phyloP scores from a whole-genome alignment of 2,113 vertebrate genomes.

The Platysternon megacephalum region DNA sequence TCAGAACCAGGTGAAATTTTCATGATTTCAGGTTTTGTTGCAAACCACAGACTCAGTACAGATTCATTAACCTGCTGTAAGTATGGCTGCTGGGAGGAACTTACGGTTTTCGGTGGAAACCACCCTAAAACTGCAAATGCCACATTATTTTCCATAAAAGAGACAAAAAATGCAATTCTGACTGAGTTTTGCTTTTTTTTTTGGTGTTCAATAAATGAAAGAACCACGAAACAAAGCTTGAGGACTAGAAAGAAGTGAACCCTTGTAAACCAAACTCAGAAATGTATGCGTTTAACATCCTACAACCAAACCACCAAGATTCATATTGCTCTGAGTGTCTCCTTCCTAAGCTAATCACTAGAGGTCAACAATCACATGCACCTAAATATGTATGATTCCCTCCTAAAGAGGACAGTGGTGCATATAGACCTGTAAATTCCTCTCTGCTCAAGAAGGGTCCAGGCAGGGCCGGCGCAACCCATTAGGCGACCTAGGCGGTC shows the following conservation, averaged over 20 bases:
- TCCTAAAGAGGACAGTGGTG: neutral
- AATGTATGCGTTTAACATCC: neutral
- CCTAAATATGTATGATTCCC: accelerated
- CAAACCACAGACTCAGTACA: constrained; percentile 43
- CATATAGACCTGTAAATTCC: neutral
- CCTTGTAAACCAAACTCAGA: neutral
- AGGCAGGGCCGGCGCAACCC: no score
- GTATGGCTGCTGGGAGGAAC: constrained; percentile 39
- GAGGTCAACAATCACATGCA: neutral
- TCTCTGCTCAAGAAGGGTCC: neutral
- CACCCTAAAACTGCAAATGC: constrained; percentile 56
- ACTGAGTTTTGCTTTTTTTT: constrained; percentile 49
- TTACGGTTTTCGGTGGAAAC: constrained; percentile 61
- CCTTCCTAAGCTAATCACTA: neutral
- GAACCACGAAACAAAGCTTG: neutral
- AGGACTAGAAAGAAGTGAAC: neutral
- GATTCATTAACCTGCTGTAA: constrained; percentile 19
- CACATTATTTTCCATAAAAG: constrained; percentile 64
- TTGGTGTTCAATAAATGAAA: neutral
- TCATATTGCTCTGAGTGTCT: neutral
- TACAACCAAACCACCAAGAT: neutral
- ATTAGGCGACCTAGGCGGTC: no score
- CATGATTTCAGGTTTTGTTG: constrained; percentile 54
- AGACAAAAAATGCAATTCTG: constrained; percentile 61
- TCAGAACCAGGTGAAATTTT: constrained; percentile 59